These are phyloP conservation scores for Macrosteles quadrilineatus DNA, from an alignment of 1,140 invertebrate species.

Conservation along the genomic window DNA sequence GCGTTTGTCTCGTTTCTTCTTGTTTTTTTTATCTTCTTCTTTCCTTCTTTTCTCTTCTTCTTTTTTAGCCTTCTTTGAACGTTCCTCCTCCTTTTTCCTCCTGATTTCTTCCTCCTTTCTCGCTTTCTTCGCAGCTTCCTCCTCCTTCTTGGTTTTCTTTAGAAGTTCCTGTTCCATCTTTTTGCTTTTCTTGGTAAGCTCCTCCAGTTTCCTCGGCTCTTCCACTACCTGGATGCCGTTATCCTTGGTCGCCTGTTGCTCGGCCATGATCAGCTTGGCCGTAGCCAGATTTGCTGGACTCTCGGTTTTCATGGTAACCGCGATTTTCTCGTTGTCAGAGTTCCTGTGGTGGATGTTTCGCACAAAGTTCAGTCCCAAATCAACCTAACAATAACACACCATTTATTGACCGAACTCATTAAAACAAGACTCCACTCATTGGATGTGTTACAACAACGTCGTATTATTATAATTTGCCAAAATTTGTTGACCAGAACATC, in stretches of 20 bases:
- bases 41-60: neutral
- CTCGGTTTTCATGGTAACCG: neutral
- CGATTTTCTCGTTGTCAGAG: neutral
- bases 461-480: no score
- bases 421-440: neutral
- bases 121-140: slow-evolving; percentile 44
- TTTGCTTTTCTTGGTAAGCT: slow-evolving; percentile 49
- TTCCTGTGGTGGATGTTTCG: slow-evolving; percentile 15
- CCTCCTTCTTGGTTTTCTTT: slow-evolving; percentile 47
- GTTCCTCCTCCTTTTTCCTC: slow-evolving; percentile 14
- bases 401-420: no score
- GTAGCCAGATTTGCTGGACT: neutral
- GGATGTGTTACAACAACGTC: slow-evolving; percentile 1
- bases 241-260: slow-evolving; percentile 5
- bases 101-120: slow-evolving; percentile 3
- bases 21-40: slow-evolving; percentile 49
- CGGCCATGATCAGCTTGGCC: slow-evolving; percentile 1
- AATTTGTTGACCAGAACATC: no score
- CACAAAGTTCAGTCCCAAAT: slow-evolving; percentile 7
- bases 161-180: slow-evolving; percentile 55
- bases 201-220: slow-evolving; percentile 41
- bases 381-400: neutral
- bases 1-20: neutral
- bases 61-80: neutral
- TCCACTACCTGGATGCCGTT: neutral